Evolutionary conservation across 1,140 invertebrate species (phyloP), one percentile per base, ranked within the genome.

Genomic region (Glossosoma conforme): DNA sequence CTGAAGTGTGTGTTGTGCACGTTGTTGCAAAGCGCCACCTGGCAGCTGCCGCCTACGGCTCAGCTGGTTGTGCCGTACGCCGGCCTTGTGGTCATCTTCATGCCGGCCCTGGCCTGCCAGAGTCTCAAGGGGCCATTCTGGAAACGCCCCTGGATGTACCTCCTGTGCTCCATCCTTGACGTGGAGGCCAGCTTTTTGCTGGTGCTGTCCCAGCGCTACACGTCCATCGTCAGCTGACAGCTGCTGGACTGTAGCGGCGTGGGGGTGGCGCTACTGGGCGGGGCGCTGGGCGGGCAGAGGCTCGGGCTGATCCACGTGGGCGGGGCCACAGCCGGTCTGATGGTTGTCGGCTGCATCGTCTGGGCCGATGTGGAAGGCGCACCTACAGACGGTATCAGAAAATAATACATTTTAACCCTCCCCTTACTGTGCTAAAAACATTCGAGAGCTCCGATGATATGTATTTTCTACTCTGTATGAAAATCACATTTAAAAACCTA

Each of bases 201-300:
- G 21, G 70, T 75, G 0, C 59, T 68, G 58, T 74, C 70, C 1
- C 72, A 75, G 57, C 57, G 70, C 6, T 73, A 67, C 51, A 75
- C 70, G 11, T 74, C 72, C 10, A 72, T 72, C 11, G 52, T 72
- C 19, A 74, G 71, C 65, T 84, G 85, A 74, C 77, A 93, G 86
- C 71, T 93, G 59, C 70, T 94, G 52, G 87, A 91, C 61, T 93
- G 90, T 68, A 89, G 89, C 50, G 87, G 87, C 14, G 89, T 93
- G 53, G 88, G 89, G 1, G 85, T 85, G 14, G 88, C 90, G 3
- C 65, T 93, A 54, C 78, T 89, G 76, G 76, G 70, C 77, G 60
- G 82, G 79, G 64, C 79, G 81, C 56, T 83, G 82, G 49, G 84
- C 79, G 53, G 79, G 72, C 63, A 92, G 84, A 65, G 78, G 76